Base-by-base conservation (phyloP, 1,140 invertebrate species). In the Steinernema khuongi region DNA sequence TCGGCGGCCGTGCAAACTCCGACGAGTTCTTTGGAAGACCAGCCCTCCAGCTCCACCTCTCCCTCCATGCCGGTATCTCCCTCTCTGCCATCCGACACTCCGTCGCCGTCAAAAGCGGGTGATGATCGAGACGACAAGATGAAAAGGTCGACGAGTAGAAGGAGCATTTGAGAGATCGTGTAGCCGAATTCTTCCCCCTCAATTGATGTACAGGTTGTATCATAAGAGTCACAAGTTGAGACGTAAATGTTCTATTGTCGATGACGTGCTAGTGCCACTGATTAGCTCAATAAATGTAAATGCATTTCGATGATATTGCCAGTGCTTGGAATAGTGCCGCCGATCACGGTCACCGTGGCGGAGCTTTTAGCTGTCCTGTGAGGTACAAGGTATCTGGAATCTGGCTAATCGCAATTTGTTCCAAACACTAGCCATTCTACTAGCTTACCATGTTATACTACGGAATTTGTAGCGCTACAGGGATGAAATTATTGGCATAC, bases 121-220 rank as follows among this genome's bases (percentile, higher is more conserved):
- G 11, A 11, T 4, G 50, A 60, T 11, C 7, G 26, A 60, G 50
- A 60, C 7, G 50, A 60, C 4, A 60, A 60, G 26, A 17, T 60
- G 22, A 60, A 60, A 60, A 14, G 50, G 4, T 17, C 11, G 14
- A 60, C 50, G 50, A 60, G 50, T 60, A 14, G 50, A 60, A 7
- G 50, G 26, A 60, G 50, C 26, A 60, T 60, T 22, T 60, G 50
- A 60, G n/a, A 11, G 36, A 11, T 41, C n/a, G n/a, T 41, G 36
- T 11, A 41, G 7, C 7, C 36, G 36, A 41, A 7, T 41, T 41
- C n/a, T n/a, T 7, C 7, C 26, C 26, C 50, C 50, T 60, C 50
- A 60, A 60, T 14, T 60, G 50, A 60, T 60, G 50, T 60, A 60
- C 50, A 60, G 50, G 50, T 60, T 60, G 50, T 17, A 60, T 60